Percentiles rank a stretch among this genome's conserved stretches.
These are phyloP conservation scores for Chelonoidis abingdonii DNA, from an alignment of 2,113 vertebrate genomes.

Conservation along the genomic window DNA sequence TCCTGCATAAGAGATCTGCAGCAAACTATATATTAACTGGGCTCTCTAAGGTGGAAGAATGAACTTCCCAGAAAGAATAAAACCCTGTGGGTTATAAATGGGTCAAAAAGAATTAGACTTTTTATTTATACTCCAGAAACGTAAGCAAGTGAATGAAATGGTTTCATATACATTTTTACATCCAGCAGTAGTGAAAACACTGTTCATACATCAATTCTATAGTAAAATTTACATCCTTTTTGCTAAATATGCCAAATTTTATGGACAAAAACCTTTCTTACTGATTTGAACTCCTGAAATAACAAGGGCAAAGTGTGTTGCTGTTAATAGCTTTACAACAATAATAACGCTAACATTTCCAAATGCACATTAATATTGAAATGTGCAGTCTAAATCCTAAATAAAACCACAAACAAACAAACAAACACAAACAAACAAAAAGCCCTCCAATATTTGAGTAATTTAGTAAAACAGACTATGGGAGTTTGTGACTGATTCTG, in stretches of 20 bases:
- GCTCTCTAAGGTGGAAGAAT: constrained; percentile 62
- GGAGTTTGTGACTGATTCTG: constrained; percentile 67
- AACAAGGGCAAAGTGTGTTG: constrained; percentile 57
- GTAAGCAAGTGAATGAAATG: constrained; percentile 86
- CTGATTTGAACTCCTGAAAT: constrained; percentile 69
- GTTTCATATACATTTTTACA: constrained; percentile 89
- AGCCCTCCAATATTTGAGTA: constrained; percentile 63
- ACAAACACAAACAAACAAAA: constrained; percentile 38
- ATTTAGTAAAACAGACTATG: constrained; percentile 54
- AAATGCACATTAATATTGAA: constrained; percentile 61
- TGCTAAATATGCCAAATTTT: constrained; percentile 74
- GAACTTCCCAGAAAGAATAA: constrained; percentile 77
- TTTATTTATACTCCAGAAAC: constrained; percentile 89
- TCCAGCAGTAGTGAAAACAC: constrained; percentile 84
- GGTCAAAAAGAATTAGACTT: constrained; percentile 85
- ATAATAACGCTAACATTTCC: constrained; percentile 59
- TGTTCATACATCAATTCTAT: constrained; percentile 84
- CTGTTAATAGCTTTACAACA: constrained; percentile 63
- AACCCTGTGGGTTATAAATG: constrained; percentile 83
- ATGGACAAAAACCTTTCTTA: constrained; percentile 72
- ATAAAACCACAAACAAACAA: neutral
- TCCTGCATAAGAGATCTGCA: constrained; percentile 46
- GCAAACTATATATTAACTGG: constrained; percentile 63
- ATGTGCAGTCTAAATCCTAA: constrained; percentile 50
- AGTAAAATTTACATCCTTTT: constrained; percentile 84